Conservation (phyloP, 2,113 vertebrate species). For the Capricornis sumatraensis region DNA sequence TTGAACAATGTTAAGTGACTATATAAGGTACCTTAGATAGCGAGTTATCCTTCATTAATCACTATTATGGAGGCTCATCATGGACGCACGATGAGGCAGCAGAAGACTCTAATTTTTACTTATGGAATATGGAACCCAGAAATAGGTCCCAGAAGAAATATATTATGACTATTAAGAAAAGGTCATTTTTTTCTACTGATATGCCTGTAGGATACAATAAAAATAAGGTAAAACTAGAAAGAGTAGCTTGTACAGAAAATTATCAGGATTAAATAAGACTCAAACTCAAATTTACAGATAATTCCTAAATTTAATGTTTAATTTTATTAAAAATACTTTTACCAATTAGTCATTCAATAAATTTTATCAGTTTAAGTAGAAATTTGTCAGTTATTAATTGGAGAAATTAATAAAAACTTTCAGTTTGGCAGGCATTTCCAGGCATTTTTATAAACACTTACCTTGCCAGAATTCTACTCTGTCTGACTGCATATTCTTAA, state of each 20-base stretch:
- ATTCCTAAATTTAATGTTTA: conserved; percentile 25
- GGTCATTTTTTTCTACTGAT: neutral
- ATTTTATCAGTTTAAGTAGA: conserved; percentile 15
- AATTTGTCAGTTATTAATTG: neutral
- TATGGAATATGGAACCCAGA: neutral
- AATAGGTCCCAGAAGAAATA: neutral
- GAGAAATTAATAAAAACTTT: conserved; percentile 35
- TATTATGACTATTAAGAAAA: neutral
- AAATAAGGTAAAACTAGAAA: conserved; percentile 20
- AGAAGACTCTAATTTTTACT: neutral
- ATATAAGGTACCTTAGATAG: neutral
- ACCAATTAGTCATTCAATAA: neutral
- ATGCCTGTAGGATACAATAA: neutral
- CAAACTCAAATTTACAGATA: conserved; percentile 37
- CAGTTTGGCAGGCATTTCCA: neutral
- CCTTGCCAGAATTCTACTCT: conserved; percentile 33
- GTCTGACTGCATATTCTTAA: neutral
- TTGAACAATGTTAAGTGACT: conserved; percentile 26
- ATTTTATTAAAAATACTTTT: conserved; percentile 29
- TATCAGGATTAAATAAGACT: conserved; percentile 8
- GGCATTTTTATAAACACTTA: conserved; percentile 24
- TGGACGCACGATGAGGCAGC: neutral
- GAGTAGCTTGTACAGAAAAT: neutral
- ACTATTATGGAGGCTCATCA: neutral
- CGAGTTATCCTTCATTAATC: neutral